Base-by-base conservation (phyloP, 2,797 vertebrate genomes). In the Lepilemur ruficaudatus region DNA sequence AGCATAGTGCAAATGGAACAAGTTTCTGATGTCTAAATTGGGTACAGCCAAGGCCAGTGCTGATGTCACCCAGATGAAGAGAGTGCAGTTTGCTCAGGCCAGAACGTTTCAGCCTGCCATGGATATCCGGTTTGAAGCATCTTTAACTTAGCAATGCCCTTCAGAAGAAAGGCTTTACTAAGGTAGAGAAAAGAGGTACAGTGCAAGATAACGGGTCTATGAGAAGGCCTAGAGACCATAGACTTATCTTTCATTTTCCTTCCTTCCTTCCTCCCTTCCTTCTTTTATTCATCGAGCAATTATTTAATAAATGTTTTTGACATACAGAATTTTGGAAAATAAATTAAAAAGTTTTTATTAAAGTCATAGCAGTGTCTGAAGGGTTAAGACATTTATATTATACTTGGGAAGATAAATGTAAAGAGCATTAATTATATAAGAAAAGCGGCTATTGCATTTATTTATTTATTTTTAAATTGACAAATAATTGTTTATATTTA, bases 1-100 rank as follows among this genome's bases (percentile, higher is more conserved):
- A 85, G 96, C 95, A 57, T 73, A 81, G 89, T 78, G 85, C 95
- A 97, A 97, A 98, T 84, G 91, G 92, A 93, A 79, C 89, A 92
- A 93, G 65, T 93, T 96, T 97, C 73, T 67, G 72, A 87, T 85
- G 83, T 94, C 73, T 94, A 94, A 97, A 97, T 72, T 90, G 70
- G n/a, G 65, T 75, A 90, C 69, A 89, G 67, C 50, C 86, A 96
- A 94, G 92, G 82, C 70, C 83, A 93, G 28, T 59, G 41, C 85
- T 95, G 82, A 43, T 8, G 8, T 91, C 97, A 96, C 41, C 61
- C 35, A 72, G 78, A 86, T 59, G 70, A 92, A 78, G 73, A 91
- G 57, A 75, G 4, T 22, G 79, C 43, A 84, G 35, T 90, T 94
- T 89, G 48, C 73, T 90, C 41, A 57, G 91, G 43, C 75, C 79